phyloP scores from a whole-genome alignment of 1,140 invertebrate species.

The Scaptomyza graminum region DNA sequence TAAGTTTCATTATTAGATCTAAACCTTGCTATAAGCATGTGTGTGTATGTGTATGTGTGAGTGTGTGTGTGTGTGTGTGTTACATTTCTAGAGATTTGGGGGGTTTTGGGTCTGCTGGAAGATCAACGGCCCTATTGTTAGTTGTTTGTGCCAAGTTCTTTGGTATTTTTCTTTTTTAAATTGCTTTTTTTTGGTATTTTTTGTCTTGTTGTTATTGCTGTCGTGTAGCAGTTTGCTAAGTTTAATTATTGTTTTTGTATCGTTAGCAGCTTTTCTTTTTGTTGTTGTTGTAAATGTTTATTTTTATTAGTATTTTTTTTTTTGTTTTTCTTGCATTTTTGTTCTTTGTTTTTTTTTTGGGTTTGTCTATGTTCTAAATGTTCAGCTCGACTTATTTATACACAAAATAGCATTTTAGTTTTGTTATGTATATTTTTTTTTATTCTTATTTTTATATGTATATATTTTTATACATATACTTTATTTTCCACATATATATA shows the following conservation, averaged over 20 bases:
- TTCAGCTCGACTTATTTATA: slow-evolving; percentile 77
- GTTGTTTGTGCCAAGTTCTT: slow-evolving; percentile 19
- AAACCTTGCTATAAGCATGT: slow-evolving; percentile 27
- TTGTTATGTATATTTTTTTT: slow-evolving; percentile 56
- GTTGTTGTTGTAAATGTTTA: slow-evolving; percentile 48
- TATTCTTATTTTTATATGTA: slow-evolving; percentile 20
- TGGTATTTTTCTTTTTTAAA: slow-evolving; percentile 11
- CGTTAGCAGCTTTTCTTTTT: slow-evolving; percentile 74
- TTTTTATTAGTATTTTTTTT: slow-evolving; percentile 46
- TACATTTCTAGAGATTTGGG: no score
- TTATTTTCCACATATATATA: slow-evolving; percentile 16
- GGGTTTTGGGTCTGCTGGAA: slow-evolving; percentile 24
- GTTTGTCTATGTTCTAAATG: slow-evolving; percentile 65
- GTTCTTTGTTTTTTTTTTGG: slow-evolving; percentile 18
- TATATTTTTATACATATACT: slow-evolving; percentile 26
- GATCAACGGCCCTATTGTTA: slow-evolving; percentile 27
- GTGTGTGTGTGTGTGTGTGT: slow-evolving; percentile 30
- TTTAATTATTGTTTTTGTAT: slow-evolving; percentile 83
- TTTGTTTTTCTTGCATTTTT: background rate
- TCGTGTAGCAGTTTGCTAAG: slow-evolving; percentile 69
- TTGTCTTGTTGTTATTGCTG: slow-evolving; percentile 21
- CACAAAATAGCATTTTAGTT: slow-evolving; percentile 75
- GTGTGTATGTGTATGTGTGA: slow-evolving; percentile 25
- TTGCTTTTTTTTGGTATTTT: slow-evolving; percentile 25
- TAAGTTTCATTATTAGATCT: slow-evolving; percentile 34